Evolutionary conservation across 1,140 invertebrate genomes (phyloP), one percentile per base, ranked within the genome.

Genomic region (Aricia agestis): DNA sequence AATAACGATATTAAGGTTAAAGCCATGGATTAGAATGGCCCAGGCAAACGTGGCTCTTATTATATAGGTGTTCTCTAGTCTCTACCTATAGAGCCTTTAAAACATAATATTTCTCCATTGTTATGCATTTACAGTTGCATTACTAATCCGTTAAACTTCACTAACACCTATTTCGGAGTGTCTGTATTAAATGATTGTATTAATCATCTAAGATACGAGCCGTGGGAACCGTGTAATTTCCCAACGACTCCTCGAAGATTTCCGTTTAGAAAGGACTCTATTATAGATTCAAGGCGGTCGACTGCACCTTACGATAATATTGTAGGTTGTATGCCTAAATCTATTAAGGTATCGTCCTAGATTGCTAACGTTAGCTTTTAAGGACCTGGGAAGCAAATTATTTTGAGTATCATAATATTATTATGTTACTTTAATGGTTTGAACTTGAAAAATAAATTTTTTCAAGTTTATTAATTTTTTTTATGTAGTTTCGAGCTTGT

Each of bases 261-360:
- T 68, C 67, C 67, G 67, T 68, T 68, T 68, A 68, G 67, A 57
- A 68, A 68, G 67, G 67, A 68, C 42, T 57, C 18, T 25, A 32
- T 57, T 57, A 68, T 9, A 25, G 52, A 68, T 58, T 57, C 67
- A 68, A 68, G 67, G 67, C 31, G 42, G 67, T n/a, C 58, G 67
- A 68, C 19, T 58, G 25, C 19, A 57, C 67, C 41, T 19, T 19
- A 19, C 66, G 10, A n/a, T 57, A 57, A 58, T 57, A 19, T 57
- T 25, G 6, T 31, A 7, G 19, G n/a, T 17, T 68, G 15, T 59
- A 59, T 19, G 15, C 18, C n/a, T 59, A 59, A 59, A 18, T 6
- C 15, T 59, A 59, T 59, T 19, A 18, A 10, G n/a, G 58, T 59
- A 59, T 59, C 58, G 58, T 59, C 58, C 58, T 19, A 59, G 58